Evolutionary conservation across 2,797 vertebrate genomes (phyloP).

Genomic region (Catamblyrhynchus diadema): DNA sequence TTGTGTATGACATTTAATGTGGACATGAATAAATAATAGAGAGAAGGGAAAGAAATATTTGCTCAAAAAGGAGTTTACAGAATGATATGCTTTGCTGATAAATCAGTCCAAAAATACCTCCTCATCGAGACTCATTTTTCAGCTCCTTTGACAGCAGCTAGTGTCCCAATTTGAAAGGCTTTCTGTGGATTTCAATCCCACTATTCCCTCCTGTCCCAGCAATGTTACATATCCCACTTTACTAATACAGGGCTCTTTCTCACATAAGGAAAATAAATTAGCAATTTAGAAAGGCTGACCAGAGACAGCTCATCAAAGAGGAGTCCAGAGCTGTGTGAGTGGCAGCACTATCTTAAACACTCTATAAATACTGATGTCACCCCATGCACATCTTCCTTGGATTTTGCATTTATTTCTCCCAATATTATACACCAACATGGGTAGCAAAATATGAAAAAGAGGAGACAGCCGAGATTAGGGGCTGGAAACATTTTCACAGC

Average conservation of each 20-base stretch:
- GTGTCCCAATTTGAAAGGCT: neutral
- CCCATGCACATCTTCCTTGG: neutral
- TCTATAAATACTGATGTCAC: constrained; percentile 18
- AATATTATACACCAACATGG: constrained; percentile 18
- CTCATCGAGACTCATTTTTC: neutral
- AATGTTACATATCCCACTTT: neutral
- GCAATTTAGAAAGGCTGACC: constrained; percentile 12
- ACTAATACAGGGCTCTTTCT: neutral
- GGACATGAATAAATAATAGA: constrained; percentile 67
- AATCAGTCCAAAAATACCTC: constrained; percentile 56
- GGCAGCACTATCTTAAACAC: neutral
- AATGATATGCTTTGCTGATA: constrained; percentile 21
- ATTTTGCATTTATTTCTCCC: constrained; percentile 52
- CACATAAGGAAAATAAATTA: neutral
- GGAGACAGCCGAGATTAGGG: constrained; percentile 46
- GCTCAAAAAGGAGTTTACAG: constrained; percentile 33
- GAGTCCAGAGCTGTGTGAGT: neutral
- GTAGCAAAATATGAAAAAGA: constrained; percentile 68
- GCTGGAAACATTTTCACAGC: constrained; percentile 67
- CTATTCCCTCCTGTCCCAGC: neutral
- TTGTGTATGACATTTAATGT: constrained; percentile 47
- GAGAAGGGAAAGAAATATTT: constrained; percentile 38
- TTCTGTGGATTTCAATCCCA: neutral
- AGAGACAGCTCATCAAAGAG: neutral
- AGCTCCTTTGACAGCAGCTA: neutral